Evolutionary conservation across 2,888 invertebrate genomes (phyloP).

Genomic region (Argyresthia goedartella): DNA sequence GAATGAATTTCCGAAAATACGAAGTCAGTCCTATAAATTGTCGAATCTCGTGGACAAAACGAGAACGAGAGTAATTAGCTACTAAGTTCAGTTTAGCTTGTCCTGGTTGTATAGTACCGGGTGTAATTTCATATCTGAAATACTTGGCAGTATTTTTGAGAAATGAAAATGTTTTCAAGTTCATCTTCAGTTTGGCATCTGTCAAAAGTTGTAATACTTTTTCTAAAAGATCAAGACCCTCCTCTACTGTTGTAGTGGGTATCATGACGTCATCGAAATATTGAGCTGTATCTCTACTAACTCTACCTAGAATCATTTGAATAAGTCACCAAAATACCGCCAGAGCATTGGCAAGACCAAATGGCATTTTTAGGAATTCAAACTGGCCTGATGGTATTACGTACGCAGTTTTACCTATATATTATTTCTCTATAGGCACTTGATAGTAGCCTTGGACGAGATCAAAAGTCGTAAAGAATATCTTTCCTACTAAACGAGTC

Average conservation of each 20-base stretch:
- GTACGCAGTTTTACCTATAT: constrained; percentile 7
- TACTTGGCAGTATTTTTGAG: neutral
- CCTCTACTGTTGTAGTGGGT: constrained; percentile 3
- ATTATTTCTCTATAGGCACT: constrained; percentile 3
- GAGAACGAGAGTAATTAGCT: neutral
- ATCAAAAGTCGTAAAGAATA: constrained; percentile 7
- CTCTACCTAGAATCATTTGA: neutral
- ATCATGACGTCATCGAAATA: constrained; percentile 10
- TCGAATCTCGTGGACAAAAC: neutral
- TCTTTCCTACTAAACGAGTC: constrained; percentile 2
- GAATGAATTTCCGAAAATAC: neutral
- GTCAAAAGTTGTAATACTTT: constrained; percentile 3
- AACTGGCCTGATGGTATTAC: constrained; percentile 8
- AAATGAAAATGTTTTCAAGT: neutral
- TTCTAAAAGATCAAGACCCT: constrained; percentile 6
- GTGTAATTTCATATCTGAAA: neutral
- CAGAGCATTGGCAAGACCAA: constrained; percentile 9
- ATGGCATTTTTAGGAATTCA: constrained; percentile 10
- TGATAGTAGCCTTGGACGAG: constrained; percentile 8
- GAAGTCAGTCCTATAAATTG: too few relatives aligned
- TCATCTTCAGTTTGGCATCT: constrained; percentile 6
- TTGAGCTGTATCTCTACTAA: neutral
- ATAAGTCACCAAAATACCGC: constrained; percentile 8
- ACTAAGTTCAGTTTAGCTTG: neutral
- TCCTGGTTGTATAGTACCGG: neutral